Percentiles rank a stretch among this genome's conserved stretches.
Conservation (phyloP, 2,113 vertebrate genomes). For the Mastomys coucha region DNA sequence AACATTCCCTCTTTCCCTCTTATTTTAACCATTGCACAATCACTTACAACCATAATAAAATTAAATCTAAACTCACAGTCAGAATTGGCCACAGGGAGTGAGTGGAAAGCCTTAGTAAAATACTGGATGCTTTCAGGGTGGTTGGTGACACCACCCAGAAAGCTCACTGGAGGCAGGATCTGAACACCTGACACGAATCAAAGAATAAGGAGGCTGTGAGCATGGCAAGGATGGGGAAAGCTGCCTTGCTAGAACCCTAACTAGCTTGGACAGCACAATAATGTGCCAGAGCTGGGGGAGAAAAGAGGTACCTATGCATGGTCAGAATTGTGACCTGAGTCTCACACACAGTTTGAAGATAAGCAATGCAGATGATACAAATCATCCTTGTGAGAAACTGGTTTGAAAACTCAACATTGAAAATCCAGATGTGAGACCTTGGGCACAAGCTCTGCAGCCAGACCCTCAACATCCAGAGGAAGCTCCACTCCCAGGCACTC, state of each 20-base stretch:
- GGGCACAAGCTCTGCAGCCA: no score
- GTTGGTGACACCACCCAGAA: neutral
- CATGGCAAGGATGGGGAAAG: neutral
- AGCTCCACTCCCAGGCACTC: no score
- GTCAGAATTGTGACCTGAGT: neutral
- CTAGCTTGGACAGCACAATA: neutral
- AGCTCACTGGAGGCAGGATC: neutral
- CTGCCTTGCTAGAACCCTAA: neutral
- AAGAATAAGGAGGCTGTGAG: neutral
- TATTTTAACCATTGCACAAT: neutral
- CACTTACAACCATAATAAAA: neutral
- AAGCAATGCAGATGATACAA: neutral
- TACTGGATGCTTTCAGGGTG: neutral
- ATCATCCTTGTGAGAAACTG: slow-evolving; percentile 10
- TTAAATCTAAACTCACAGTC: neutral
- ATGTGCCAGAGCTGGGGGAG: neutral
- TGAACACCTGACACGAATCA: neutral
- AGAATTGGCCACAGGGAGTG: neutral
- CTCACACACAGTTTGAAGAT: neutral
- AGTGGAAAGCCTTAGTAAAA: neutral
- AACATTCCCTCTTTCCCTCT: neutral
- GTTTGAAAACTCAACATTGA: neutral
- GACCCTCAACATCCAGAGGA: no score
- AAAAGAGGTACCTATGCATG: neutral
- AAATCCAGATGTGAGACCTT: neutral